A percentile compares a stretch with the other conserved stretches of the same genome.
phyloP scores from a whole-genome alignment of 2,113 vertebrate species.

The Mus pahari region DNA sequence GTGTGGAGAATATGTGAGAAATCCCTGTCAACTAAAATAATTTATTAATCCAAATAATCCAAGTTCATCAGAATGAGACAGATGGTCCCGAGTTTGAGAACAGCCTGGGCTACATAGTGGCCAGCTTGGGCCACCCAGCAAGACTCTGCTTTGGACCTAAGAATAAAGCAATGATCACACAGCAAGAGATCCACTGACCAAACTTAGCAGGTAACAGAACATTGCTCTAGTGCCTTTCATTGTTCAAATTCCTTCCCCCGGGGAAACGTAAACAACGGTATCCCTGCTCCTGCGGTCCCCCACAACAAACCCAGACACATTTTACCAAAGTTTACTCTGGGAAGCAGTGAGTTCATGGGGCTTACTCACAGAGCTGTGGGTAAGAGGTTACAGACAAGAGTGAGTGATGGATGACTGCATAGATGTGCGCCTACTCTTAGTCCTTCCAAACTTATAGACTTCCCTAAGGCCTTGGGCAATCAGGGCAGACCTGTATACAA shows the following conservation, averaged over 20 bases:
- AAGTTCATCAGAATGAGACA: neutral
- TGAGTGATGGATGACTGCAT: neutral
- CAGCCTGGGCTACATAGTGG: neutral
- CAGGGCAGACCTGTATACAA: neutral
- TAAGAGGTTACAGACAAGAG: too few species aligned
- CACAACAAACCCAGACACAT: neutral
- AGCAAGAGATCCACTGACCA: neutral
- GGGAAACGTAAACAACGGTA: neutral
- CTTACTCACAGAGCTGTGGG: neutral
- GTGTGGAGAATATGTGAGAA: conserved; percentile 36
- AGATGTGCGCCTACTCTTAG: rapidly evolving
- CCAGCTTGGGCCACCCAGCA: neutral
- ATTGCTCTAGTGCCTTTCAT: neutral
- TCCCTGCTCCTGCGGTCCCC: neutral
- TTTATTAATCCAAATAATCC: conserved; percentile 18
- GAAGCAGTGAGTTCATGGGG: neutral
- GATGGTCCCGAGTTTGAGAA: neutral
- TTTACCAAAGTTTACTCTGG: neutral
- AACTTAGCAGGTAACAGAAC: neutral
- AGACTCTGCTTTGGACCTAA: neutral
- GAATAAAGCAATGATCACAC: too few species aligned
- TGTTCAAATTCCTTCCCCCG: neutral
- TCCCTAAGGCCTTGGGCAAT: neutral
- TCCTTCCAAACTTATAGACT: neutral
- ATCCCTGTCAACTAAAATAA: neutral